These are phyloP conservation scores for Carterocephalus palaemon DNA, from an alignment of 2,888 invertebrate species.

Conservation along the genomic window DNA sequence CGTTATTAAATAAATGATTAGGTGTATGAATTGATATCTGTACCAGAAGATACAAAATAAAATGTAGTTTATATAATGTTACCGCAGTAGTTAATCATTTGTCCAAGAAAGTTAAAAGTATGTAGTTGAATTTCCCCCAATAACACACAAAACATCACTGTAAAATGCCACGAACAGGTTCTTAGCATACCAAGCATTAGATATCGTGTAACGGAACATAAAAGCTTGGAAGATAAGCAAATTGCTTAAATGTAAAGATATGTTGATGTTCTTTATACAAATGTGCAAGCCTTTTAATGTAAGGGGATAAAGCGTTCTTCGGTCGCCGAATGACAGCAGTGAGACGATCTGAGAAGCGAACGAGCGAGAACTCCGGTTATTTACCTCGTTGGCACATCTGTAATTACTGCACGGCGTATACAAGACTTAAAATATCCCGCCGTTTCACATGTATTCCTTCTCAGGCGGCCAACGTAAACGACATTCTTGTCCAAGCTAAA, in stretches of 20 bases:
- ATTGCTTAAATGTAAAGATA: conserved; percentile 10
- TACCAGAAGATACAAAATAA: too few relatives aligned
- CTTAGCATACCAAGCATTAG: conserved; percentile 1
- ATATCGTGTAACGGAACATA: too few relatives aligned
- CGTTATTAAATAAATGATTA: not conserved
- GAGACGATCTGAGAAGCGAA: conserved; percentile 48
- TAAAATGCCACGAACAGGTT: too few relatives aligned
- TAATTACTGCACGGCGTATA: conserved; percentile 69
- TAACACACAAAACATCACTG: too few relatives aligned
- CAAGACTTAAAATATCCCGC: conserved; percentile 63
- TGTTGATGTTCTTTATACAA: conserved; percentile 7
- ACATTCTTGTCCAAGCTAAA: conserved; percentile 44
- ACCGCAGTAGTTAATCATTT: too few relatives aligned
- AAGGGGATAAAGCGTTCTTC: conserved; percentile 28
- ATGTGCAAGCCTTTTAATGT: conserved; percentile 8
- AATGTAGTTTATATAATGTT: too few relatives aligned
- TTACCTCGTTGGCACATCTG: conserved; percentile 68
- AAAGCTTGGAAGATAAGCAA: too few relatives aligned
- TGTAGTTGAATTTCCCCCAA: too few relatives aligned
- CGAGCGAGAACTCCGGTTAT: conserved; percentile 46
- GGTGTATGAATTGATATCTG: not conserved
- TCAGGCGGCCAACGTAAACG: conserved; percentile 44
- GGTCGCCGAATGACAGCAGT: conserved; percentile 63
- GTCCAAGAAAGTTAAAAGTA: too few relatives aligned
- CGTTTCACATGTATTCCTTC: conserved; percentile 55